Percentiles rank a stretch among this genome's conserved stretches.
phyloP scores from a whole-genome alignment of 2,797 vertebrate genomes.

The Loriculus beryllinus region DNA sequence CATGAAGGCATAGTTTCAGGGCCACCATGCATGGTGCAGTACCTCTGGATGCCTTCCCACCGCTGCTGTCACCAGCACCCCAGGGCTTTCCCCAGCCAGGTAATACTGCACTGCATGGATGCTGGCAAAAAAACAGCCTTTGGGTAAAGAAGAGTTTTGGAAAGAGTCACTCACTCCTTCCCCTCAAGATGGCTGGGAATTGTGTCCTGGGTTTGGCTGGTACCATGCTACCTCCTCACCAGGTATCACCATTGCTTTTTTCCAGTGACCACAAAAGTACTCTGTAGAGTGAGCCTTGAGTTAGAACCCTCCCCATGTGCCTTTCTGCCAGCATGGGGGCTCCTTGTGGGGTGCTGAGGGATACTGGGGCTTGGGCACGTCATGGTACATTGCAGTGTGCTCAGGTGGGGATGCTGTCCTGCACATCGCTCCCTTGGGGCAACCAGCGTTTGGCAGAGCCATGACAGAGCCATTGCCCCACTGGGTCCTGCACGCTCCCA shows the following conservation, averaged over 20 bases:
- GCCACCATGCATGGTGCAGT: accelerated
- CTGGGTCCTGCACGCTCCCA: background rate
- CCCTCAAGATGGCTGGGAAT: background rate
- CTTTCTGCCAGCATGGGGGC: background rate
- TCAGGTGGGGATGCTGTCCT: background rate
- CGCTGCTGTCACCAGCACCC: background rate
- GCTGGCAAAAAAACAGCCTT: background rate
- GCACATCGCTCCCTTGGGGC: accelerated
- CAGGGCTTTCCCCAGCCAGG: background rate
- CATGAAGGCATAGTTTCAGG: accelerated
- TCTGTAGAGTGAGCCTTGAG: background rate
- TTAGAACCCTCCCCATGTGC: background rate
- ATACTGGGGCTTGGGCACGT: background rate
- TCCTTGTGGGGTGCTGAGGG: no score
- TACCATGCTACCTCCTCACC: background rate
- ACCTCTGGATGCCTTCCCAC: background rate
- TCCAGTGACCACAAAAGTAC: background rate
- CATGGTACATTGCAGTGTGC: background rate
- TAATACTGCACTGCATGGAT: background rate
- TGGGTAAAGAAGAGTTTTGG: background rate
- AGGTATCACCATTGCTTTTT: background rate
- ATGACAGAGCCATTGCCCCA: background rate
- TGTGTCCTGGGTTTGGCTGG: accelerated
- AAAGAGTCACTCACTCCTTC: background rate
- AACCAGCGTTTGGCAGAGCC: background rate